Evolutionary conservation across 1,140 invertebrate species (phyloP), one percentile per base, ranked within the genome.

Genomic region (Macrotrachela quadricornifera): DNA sequence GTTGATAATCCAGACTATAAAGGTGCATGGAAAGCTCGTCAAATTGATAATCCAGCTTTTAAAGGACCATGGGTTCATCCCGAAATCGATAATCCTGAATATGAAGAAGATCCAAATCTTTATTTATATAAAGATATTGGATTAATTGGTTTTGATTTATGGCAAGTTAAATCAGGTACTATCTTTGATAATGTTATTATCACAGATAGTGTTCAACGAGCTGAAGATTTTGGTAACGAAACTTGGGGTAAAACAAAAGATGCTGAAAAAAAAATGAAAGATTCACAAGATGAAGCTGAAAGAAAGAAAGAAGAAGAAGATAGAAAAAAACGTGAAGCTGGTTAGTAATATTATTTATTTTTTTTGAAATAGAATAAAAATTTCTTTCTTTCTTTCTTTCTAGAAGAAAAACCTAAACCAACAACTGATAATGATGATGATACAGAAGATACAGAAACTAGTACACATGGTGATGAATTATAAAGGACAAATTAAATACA

Each of bases 51-150:
- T 70, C 92, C 92, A n/a, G 81, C 83, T 49, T 97, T 86, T 77
- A 94, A 90, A 65, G 86, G 87, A 59, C 75, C 80, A 40, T 99
- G 92, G 91, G 75, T 94, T 39, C 91, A 97, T 72, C 92, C 92
- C 1, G 90, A 96, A 74, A 95, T 99, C 61, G 84, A 90, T 70
- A 99, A 99, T 71, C 94, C 94, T 10, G 91, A 96, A 60, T 97
- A 97, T 70, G 74, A 65, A 0, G 61, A 84, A 13, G 87, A 95
- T 68, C 63, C 78, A 16, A 64, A 67, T 21, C 69, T 99, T 0
- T 96, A 96, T 72, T 75, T 78, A 57, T 82, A 82, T 54, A 76
- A 82, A 45, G 85, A 95, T 68, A 76, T 96, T 57, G 92, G 88
- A 67, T 78, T 78, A 21, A 69, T 96, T 66, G 94, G 91, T 62